phyloP scores from a whole-genome alignment of 2,888 invertebrate species.

The Agriotes lineatus region DNA sequence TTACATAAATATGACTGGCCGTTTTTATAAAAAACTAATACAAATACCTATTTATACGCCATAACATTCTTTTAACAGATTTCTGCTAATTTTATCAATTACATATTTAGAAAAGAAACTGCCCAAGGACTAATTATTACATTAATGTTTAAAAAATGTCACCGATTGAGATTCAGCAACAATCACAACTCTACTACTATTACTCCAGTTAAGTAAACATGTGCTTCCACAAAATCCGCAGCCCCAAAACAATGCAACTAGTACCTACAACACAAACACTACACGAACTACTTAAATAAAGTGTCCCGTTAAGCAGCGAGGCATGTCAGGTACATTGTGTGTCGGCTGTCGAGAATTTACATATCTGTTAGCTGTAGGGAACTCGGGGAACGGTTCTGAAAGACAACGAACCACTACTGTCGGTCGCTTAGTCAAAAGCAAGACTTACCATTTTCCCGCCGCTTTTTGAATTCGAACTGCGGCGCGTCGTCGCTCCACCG shows the following conservation, averaged over 20 bases:
- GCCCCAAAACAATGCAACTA: conserved; percentile 7
- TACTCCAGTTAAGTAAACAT: no score
- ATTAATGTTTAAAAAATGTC: no score
- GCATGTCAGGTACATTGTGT: conserved; percentile 71
- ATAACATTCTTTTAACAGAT: no score
- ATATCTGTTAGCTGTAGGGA: conserved; percentile 37
- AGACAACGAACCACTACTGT: no score
- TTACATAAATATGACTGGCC: no score
- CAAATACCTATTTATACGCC: no score
- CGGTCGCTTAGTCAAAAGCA: not conserved
- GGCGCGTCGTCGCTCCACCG: conserved; percentile 36
- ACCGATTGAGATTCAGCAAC: no score
- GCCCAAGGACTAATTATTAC: no score
- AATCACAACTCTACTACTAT: no score
- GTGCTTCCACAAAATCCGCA: not conserved
- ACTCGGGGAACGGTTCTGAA: conserved; percentile 52
- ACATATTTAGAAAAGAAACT: no score
- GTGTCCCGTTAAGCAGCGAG: conserved; percentile 75
- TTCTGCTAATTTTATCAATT: no score
- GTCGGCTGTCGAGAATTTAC: conserved; percentile 57
- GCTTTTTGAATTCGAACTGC: conserved; percentile 55
- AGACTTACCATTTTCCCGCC: conserved; percentile 59
- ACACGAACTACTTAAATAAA: conserved; percentile 73
- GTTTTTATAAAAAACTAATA: no score
- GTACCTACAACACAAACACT: not conserved